Evolutionary conservation across 2,113 vertebrate species (phyloP), one percentile per base, ranked within the genome.

Genomic region (Coptodon bakossiorum): DNA sequence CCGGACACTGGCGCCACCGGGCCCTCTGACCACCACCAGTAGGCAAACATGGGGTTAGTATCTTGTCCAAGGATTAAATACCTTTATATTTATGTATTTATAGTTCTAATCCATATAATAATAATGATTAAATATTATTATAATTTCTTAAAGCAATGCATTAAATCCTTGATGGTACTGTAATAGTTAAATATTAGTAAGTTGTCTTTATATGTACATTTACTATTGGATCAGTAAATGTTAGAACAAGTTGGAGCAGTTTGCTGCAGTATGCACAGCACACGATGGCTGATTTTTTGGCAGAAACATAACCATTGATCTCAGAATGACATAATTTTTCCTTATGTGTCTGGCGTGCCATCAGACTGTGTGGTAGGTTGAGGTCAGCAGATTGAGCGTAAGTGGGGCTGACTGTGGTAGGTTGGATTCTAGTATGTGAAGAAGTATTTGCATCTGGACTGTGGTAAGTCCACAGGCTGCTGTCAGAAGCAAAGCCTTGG

Each of bases 341-440:
- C 40, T 17, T 45, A 76, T 76, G 40, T 76, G 40, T 6, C 40
- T 76, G 38, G 38, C 2, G 3, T 45, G 17, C 27, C 27, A 48
- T 81, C 36, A n/a, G 22, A 59, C 86, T 56, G 48, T 68, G 92
- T 86, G 90, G 92, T 88, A 50, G 82, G 85, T 86, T 29, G 31
- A 85, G 86, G 76, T 79, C 81, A 61, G 38, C 48, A 81, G 48
- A 53, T 68, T 63, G 22, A 43, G 17, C 45, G 5, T 34, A 78
- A 87, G 38, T 3, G 19, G 24, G 24, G 34, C 86, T 76, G 83
- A 86, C 91, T 93, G 92, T 93, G 93, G 91, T 85, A 82, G 92
- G 92, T 86, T 85, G 80, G 54, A 83, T 34, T 56, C 54, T 73
- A 73, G 52, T 79, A 54, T 54, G 38, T 52, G 50, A 53, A 85